Evolutionary conservation across 2,797 vertebrate species (phyloP), one percentile per base, ranked within the genome.

Genomic region (Labroides dimidiatus): DNA sequence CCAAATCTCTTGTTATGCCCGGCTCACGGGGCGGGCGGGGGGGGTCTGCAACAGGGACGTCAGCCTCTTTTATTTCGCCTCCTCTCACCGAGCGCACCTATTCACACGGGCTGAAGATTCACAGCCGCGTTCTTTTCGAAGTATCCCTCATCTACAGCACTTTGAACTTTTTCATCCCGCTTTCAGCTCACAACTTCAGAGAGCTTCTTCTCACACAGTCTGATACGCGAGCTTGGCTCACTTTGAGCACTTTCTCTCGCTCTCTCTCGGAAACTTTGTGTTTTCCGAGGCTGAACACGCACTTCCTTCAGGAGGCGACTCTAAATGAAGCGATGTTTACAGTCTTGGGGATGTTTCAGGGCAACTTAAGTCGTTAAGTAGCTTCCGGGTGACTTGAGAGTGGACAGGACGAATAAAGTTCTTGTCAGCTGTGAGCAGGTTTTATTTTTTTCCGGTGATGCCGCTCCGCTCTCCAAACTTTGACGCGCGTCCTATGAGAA

Each of bases 1-100:
- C 80, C 86, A 84, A 86, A 89, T 83, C 90, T 88, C 87, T 87
- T 93, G 87, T 93, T 93, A 89, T 91, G 90, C 91, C 91, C 92
- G 70, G 89, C 93, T 92, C 92, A 90, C 87, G 85, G 74, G 79
- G 90, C 87, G 51, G 51, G 20, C 43, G 75, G 88, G 60, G 75
- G 75, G 80, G 90, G 90, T 92, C 90, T 91, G 89, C 94, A 88
- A 75, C 86, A 52, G 81, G 86, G 92, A 88, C 92, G 92, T 92
- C 92, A 91, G 77, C 76, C 74, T 59, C 59, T 43, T 52, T 36
- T 50, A 13, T 5, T 20, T 39, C 27, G 42, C 81, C 84, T 88
- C 90, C 80, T 82, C 75, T 70, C 52, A 47, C 47, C 49, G 56
- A 52, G 68, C 74, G 71, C 80, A 84, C 78, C 61, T 79, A 72